Base-by-base conservation (phyloP, 2,113 vertebrate species). In the Grammatotria lemairii region DNA sequence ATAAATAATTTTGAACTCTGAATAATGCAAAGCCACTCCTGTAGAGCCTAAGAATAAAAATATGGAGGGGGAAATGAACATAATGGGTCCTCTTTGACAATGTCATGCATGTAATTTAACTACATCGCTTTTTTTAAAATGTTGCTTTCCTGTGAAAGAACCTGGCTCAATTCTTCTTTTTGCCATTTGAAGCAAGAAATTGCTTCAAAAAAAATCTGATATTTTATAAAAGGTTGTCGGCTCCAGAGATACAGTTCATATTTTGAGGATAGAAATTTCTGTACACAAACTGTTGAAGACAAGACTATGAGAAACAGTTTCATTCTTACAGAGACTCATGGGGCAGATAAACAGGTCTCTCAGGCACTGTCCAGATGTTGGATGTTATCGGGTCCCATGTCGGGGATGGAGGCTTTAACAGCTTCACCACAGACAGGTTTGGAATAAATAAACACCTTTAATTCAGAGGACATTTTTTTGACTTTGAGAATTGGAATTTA, bases 351-450 rank as follows among this genome's bases (percentile, higher is more conserved):
- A 85, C 47, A 2, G 40, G 16, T 57, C 55, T 75, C 16, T 16
- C 68, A 35, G 81, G 47, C 65, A 6, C 14, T 16, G n/a, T 60
- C 86, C 89, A 90, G 80, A 86, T 90, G 89, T 80, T 12, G 4
- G 40, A 4, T 80, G 31, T 63, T 63, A 63, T 63, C 3, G 6
- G 28, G 17, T 63, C 31, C 58, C 58, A 63, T 35, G 31, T 63
- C 3, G 9, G 14, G 51, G 12, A 38, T 16, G 51, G 51, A 80
- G 19, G 79, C 31, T 80, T 57, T 80, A 80, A 55, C 33, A 55
- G 68, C 68, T 75, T 26, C 40, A 28, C 21, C 23, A 75, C 42
- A 47, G 23, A 75, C 21, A 26, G 16, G 9, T 75, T 47, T 47
- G 21, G 40, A 19, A 47, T 75, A 75, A 75, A 47, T 75, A 47